phyloP scores from a whole-genome alignment of 2,113 vertebrate species.

The Lepus americanus region DNA sequence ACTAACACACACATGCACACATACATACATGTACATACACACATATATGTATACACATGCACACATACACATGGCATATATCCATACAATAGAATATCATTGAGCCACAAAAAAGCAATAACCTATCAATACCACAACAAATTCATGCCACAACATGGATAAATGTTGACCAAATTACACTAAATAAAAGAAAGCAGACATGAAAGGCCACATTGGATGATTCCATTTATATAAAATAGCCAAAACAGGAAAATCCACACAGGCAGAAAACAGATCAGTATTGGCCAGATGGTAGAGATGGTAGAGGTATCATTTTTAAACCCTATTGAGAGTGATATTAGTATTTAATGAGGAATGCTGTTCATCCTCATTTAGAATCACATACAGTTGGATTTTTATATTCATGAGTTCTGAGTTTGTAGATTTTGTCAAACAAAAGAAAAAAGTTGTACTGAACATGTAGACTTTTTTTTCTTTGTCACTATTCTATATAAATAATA shows the following conservation, averaged over 20 bases:
- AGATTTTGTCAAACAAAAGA: background rate
- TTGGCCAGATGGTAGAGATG: too few species aligned
- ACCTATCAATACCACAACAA: background rate
- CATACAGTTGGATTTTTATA: background rate
- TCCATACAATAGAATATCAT: background rate
- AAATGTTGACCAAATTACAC: background rate
- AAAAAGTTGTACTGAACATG: too few species aligned
- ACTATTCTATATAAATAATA: too few species aligned
- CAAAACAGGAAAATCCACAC: background rate
- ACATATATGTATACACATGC: too few species aligned
- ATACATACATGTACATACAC: too few species aligned
- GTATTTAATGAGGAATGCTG: constrained; percentile 32
- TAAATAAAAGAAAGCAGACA: background rate
- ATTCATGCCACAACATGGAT: background rate
- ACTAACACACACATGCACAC: too few species aligned
- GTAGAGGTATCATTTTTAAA: background rate
- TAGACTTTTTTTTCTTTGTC: too few species aligned
- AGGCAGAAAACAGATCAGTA: background rate
- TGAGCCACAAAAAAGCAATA: background rate
- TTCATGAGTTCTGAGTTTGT: background rate
- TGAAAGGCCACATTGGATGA: too few species aligned
- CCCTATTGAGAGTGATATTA: background rate
- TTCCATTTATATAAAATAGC: background rate
- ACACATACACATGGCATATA: too few species aligned
- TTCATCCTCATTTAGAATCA: constrained; percentile 17